Evolutionary conservation across 2,888 invertebrate genomes (phyloP).

Genomic region (Ditula angustiorana): DNA sequence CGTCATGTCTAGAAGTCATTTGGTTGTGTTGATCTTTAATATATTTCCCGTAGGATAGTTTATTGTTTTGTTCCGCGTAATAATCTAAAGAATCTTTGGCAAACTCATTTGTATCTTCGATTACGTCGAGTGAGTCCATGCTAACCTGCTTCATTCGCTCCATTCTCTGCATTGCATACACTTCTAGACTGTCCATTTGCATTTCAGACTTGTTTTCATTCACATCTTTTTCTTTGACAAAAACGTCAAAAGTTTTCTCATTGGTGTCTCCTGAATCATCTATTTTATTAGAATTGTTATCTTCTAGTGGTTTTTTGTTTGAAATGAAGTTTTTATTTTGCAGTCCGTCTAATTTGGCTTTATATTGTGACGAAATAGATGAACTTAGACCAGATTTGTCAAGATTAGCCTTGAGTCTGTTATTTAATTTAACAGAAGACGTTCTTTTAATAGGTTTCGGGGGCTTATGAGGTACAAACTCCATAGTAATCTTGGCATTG

Average conservation of each 20-base stretch:
- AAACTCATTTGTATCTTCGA: conserved; percentile 73
- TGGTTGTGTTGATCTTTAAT: conserved; percentile 70
- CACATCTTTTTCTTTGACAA: conserved; percentile 86
- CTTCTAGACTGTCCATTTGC: conserved; percentile 87
- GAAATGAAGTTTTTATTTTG: conserved; percentile 76
- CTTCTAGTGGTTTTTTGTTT: conserved; percentile 65
- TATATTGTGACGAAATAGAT: conserved; percentile 80
- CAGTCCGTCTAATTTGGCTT: conserved; percentile 80
- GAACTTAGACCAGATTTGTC: conserved; percentile 75
- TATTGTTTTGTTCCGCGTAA: conserved; percentile 77
- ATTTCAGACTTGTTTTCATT: conserved; percentile 86
- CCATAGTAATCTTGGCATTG: conserved; percentile 79
- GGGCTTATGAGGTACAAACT: conserved; percentile 89
- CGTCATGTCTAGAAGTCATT: conserved; percentile 63
- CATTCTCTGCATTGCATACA: conserved; percentile 78
- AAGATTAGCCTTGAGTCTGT: conserved; percentile 76
- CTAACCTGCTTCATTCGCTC: conserved; percentile 77
- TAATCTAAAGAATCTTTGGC: conserved; percentile 81
- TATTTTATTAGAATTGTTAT: conserved; percentile 72
- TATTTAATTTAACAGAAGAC: conserved; percentile 86
- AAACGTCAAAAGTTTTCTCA: conserved; percentile 86
- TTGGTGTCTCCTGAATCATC: conserved; percentile 65
- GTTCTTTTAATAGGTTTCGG: conserved; percentile 90
- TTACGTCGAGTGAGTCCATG: conserved; percentile 81
- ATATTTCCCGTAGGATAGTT: conserved; percentile 59